Conservation (phyloP, 2,797 vertebrate genomes). For the Anguilla pacifica region DNA sequence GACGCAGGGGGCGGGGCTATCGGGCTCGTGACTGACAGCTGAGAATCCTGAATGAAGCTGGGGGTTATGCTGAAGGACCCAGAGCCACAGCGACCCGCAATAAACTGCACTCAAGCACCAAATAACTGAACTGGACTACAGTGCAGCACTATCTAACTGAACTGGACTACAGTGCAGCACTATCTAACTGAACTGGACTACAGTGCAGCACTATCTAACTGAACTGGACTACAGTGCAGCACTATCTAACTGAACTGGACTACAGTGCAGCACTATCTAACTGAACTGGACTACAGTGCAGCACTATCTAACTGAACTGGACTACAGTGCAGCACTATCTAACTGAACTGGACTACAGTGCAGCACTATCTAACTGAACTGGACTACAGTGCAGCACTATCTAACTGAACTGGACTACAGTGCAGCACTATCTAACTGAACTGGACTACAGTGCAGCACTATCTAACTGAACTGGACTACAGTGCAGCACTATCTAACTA, state of each 20-base stretch:
- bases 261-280: neutral
- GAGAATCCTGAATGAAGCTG: constrained; percentile 1
- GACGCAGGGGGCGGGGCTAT: constrained; percentile 19
- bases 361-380: neutral
- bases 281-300: neutral
- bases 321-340: neutral
- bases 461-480: neutral
- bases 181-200: neutral
- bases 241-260: neutral
- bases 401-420: neutral
- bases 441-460: neutral
- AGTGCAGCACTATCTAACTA: neutral
- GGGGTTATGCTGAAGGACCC: neutral
- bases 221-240: neutral
- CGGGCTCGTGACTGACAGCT: constrained; percentile 38
- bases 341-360: neutral
- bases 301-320: neutral
- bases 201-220: neutral
- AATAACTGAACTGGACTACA: neutral
- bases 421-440: neutral
- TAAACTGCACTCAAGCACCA: neutral
- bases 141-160: neutral
- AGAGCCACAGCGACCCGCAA: neutral
- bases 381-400: neutral
- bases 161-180: neutral